A percentile compares a stretch with the other conserved stretches of the same genome.
Evolutionary conservation across 2,888 invertebrate genomes (phyloP).

Genomic region (Blomia tropicalis): DNA sequence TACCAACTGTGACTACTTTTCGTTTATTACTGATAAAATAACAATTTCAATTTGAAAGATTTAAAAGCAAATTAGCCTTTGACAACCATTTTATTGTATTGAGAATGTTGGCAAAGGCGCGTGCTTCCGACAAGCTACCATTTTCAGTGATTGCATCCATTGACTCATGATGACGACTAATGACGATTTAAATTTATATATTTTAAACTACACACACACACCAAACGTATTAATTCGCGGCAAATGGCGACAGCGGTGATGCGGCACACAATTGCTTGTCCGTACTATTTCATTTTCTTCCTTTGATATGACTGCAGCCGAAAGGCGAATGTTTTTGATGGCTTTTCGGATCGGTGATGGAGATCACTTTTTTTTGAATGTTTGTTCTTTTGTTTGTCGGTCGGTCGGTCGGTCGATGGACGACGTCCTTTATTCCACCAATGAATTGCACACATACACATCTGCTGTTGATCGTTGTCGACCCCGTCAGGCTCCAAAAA

Average conservation of each 20-base stretch:
- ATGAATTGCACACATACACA: no score
- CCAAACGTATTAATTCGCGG: background rate
- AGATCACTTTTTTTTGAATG: background rate
- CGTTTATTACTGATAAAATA: no score
- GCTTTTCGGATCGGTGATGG: background rate
- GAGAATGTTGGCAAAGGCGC: no score
- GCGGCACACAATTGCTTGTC: background rate
- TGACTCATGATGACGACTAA: background rate
- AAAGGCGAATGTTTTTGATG: slow-evolving; percentile 8
- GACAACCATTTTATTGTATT: no score
- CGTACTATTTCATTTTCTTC: background rate
- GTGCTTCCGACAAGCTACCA: background rate
- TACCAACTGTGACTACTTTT: no score
- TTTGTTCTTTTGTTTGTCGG: background rate
- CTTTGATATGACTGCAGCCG: background rate
- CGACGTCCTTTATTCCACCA: no score
- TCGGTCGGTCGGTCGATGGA: background rate
- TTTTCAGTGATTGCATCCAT: background rate
- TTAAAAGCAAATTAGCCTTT: no score
- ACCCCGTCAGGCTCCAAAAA: background rate
- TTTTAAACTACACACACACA: no score
- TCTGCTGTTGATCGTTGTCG: background rate
- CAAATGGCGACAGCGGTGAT: background rate
- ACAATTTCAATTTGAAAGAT: no score
- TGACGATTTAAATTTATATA: slow-evolving; percentile 11